Evolutionary conservation across 2,797 vertebrate species (phyloP), one percentile per base, ranked within the genome.

Genomic region (Eleutherodactylus coqui): DNA sequence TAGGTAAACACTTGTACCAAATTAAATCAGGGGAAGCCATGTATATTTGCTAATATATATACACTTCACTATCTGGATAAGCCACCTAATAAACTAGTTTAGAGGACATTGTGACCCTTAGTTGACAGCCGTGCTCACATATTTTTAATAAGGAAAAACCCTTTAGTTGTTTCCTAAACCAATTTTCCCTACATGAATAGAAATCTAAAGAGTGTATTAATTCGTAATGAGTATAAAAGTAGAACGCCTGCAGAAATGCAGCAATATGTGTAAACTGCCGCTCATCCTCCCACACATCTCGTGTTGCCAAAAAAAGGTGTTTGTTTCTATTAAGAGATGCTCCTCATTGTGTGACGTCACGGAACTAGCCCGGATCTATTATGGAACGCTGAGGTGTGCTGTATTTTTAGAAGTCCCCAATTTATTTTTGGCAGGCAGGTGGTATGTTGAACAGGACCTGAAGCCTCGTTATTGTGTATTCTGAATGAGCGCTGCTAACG

Each of bases 281-380:
- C 86, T 91, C 90, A 82, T 83, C 84, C 79, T 85, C 85, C 88
- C 87, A 88, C 88, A 90, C 83, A 86, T 89, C 84, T 38, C 62
- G 7, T 51, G n/a, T 79, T 90, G 89, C 87, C 88, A 84, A 91
- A 86, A 90, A 90, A 87, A 72, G 51, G 76, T 89, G 53, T 79
- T 86, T n/a, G 0, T 90, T 89, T 89, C 79, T 90, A 91, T 88
- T 0, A 3, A 88, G 83, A 89, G 89, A 85, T 88, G 55, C 3
- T 1, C 87, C 83, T 53, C 89, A 85, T 91, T 91, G 53, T 90
- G 47, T 89, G 86, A 91, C 88, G 76, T 88, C 89, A 86, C 90
- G 89, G 90, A 91, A 91, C 88, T 90, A 85, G 82, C 85, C 88
- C 88, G 29, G 80, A 91, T 88, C 88, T 90, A 75, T 91, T 92